Conservation (phyloP, 1,140 invertebrate genomes). For the Leptinotarsa undecemlineata region DNA sequence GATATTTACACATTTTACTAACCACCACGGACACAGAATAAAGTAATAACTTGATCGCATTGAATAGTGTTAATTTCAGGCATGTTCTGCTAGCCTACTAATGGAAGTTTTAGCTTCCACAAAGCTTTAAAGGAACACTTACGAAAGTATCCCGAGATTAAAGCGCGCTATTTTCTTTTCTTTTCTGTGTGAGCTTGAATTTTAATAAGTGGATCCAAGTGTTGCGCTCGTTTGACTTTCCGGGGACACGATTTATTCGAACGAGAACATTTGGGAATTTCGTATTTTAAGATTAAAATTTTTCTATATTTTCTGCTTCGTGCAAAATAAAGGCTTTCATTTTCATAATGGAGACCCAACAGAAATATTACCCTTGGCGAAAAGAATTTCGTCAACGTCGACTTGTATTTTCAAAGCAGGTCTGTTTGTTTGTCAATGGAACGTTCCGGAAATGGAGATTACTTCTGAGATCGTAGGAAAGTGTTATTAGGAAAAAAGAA, state of each 20-base stretch:
- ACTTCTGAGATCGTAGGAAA: not conserved
- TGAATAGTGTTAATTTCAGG: too few species aligned
- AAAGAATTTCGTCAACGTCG: not conserved
- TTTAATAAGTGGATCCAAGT: slow-evolving; percentile 39
- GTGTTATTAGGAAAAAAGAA: not conserved
- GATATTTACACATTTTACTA: too few species aligned
- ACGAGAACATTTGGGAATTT: not conserved
- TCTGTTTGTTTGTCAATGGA: not conserved
- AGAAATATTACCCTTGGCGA: slow-evolving; percentile 4
- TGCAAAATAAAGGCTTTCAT: slow-evolving; percentile 12
- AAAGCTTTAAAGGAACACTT: slow-evolving; percentile 41
- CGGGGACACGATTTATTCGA: not conserved
- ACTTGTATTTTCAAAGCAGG: not conserved
- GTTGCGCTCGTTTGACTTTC: slow-evolving; percentile 34
- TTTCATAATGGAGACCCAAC: slow-evolving; percentile 15
- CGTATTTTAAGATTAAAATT: slow-evolving; percentile 18
- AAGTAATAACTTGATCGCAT: too few species aligned
- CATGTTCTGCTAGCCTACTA: not conserved
- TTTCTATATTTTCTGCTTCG: slow-evolving; percentile 5
- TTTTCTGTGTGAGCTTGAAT: slow-evolving; percentile 29
- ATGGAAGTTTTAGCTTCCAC: slow-evolving; percentile 2
- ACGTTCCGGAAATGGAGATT: not conserved
- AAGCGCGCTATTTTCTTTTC: slow-evolving; percentile 32
- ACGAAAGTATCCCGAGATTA: slow-evolving; percentile 41
- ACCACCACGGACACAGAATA: too few species aligned